Conservation (phyloP, 1,140 invertebrate genomes). For the Drosophila pallidifrons region DNA sequence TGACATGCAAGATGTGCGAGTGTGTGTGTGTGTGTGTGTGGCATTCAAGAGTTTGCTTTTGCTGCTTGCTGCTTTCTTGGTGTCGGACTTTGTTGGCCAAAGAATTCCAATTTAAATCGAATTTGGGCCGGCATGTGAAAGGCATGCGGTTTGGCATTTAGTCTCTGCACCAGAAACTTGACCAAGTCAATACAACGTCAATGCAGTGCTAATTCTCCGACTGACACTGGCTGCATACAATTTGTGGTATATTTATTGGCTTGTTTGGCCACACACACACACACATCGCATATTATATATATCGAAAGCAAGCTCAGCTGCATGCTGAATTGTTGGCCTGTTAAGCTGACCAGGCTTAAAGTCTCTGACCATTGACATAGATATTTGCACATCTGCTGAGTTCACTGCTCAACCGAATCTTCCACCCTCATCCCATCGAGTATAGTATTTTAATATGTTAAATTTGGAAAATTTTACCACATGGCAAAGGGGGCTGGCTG, state of each 20-base stretch:
- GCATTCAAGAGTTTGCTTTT: slow-evolving; percentile 26
- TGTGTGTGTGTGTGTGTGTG: slow-evolving; percentile 11
- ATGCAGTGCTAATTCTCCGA: slow-evolving; percentile 61
- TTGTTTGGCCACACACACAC: slow-evolving; percentile 66
- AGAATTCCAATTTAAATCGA: slow-evolving; percentile 83
- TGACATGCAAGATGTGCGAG: slow-evolving; percentile 1
- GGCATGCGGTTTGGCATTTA: slow-evolving; percentile 59
- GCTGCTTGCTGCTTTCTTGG: slow-evolving; percentile 27
- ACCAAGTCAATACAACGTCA: slow-evolving; percentile 72
- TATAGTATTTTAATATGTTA: slow-evolving; percentile 60
- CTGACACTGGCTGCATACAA: slow-evolving; percentile 77
- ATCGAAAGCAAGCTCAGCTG: slow-evolving; percentile 12
- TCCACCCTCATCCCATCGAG: slow-evolving; percentile 13
- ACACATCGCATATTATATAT: background rate
- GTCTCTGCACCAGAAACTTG: slow-evolving; percentile 51
- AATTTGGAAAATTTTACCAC: slow-evolving; percentile 68
- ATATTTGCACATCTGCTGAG: slow-evolving; percentile 73
- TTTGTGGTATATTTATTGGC: slow-evolving; percentile 83
- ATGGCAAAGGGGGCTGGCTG: background rate
- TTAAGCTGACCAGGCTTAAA: slow-evolving; percentile 59
- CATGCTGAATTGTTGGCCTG: slow-evolving; percentile 41
- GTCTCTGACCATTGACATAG: slow-evolving; percentile 67
- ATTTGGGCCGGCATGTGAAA: slow-evolving; percentile 74
- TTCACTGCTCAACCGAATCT: slow-evolving; percentile 25
- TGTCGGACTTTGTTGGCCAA: slow-evolving; percentile 37